phyloP scores from a whole-genome alignment of 2,888 invertebrate genomes.

The Corythucha ciliata region DNA sequence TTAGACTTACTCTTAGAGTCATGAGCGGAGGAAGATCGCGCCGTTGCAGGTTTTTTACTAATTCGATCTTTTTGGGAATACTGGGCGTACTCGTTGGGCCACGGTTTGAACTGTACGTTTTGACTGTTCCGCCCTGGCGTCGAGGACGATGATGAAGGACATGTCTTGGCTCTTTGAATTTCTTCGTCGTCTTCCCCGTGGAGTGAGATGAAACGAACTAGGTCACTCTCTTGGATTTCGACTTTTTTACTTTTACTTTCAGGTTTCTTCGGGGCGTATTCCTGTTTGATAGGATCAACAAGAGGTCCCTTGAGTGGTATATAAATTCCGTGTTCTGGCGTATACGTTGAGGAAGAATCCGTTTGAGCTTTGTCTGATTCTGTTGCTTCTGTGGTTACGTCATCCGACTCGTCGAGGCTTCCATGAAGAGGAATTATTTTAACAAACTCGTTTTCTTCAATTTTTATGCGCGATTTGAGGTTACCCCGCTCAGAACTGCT shows the following conservation, averaged over 20 bases:
- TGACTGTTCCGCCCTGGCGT: conserved; percentile 24
- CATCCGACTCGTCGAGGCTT: conserved; percentile 38
- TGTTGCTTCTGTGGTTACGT: conserved; percentile 36
- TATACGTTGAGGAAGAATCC: conserved; percentile 35
- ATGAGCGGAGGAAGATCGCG: too few species aligned
- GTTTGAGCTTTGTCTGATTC: conserved; percentile 42
- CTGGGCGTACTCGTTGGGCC: conserved; percentile 4
- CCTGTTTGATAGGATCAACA: conserved; percentile 23
- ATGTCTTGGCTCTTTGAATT: conserved; percentile 17
- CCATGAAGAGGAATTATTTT: conserved; percentile 35
- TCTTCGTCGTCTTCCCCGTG: conserved; percentile 32
- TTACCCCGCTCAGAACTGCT: conserved; percentile 24
- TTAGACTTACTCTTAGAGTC: conserved; percentile 25
- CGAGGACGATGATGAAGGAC: conserved; percentile 14
- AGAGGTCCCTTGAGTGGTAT: conserved; percentile 44
- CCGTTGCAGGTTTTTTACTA: conserved; percentile 19
- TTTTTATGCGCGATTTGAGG: conserved; percentile 11
- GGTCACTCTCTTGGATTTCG: conserved; percentile 29
- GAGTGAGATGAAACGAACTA: conserved; percentile 32
- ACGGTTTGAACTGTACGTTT: conserved; percentile 28
- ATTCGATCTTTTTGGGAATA: conserved; percentile 12
- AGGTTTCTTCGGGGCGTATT: conserved; percentile 16
- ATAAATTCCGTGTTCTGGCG: conserved; percentile 40
- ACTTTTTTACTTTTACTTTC: conserved; percentile 21
- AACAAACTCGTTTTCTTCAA: conserved; percentile 30